These are phyloP conservation scores for Talpa occidentalis DNA, from an alignment of 2,113 vertebrate genomes.

Conservation along the genomic window DNA sequence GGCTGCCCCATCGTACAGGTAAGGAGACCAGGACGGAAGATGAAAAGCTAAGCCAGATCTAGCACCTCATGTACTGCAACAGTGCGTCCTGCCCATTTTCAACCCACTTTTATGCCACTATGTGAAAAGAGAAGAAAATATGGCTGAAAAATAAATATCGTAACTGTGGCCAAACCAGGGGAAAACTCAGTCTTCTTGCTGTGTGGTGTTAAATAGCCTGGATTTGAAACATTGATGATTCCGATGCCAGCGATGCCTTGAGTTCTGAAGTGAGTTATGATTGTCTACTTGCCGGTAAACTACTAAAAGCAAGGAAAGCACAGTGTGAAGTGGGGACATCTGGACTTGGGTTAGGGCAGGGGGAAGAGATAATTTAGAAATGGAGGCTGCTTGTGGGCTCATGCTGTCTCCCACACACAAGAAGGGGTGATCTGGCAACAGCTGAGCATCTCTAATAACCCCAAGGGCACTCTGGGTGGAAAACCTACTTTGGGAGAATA, in stretches of 20 bases:
- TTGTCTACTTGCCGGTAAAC: conserved; percentile 3
- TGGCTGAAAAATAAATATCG: background rate
- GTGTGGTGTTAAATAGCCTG: background rate
- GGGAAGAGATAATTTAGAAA: background rate
- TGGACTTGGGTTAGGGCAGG: background rate
- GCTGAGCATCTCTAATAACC: background rate
- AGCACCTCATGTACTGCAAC: background rate
- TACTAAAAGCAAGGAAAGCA: background rate
- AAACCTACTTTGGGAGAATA: background rate
- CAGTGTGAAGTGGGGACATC: background rate
- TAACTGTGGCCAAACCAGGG: background rate
- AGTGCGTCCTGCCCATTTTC: background rate
- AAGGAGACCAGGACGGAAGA: background rate
- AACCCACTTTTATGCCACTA: background rate
- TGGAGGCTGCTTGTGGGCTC: background rate
- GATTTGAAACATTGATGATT: background rate
- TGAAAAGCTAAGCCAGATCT: background rate
- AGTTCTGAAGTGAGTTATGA: background rate
- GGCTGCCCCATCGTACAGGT: background rate
- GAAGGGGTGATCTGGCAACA: background rate
- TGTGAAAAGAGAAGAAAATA: background rate
- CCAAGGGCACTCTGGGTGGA: background rate
- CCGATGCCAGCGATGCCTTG: background rate
- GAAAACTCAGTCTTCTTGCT: background rate
- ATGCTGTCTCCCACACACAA: background rate